phyloP scores from a whole-genome alignment of 2,888 invertebrate genomes.

The Nasonia oneida region DNA sequence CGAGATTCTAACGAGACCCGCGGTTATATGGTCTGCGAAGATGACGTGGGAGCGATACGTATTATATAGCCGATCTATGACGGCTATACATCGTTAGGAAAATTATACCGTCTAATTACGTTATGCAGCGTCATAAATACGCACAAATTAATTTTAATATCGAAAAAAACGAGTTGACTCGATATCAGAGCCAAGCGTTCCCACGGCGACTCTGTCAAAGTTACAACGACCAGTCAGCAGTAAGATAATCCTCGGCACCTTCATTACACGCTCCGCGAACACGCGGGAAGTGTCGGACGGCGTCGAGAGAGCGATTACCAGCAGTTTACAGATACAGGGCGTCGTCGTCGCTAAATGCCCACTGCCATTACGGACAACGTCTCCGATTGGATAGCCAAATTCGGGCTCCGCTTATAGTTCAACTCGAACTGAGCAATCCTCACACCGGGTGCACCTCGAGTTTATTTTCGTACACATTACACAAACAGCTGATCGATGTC shows the following conservation, averaged over 20 bases:
- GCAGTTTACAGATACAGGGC: not conserved
- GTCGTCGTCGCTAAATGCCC: not conserved
- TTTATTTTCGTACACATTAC: not conserved
- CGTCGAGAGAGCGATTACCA: slow-evolving; percentile 1
- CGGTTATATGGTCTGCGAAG: not conserved
- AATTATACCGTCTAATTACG: not conserved
- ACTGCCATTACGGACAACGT: not conserved
- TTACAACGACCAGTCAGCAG: not conserved
- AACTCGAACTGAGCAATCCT: not conserved
- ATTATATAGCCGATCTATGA: not conserved
- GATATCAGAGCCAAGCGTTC: not conserved
- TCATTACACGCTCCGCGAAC: slow-evolving; percentile 1
- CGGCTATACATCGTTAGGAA: not conserved
- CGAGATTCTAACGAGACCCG: not conserved
- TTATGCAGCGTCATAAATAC: not conserved
- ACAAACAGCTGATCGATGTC: not conserved
- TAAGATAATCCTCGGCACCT: slow-evolving; percentile 12
- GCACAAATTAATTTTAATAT: not conserved
- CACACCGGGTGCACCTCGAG: not conserved
- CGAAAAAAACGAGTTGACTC: too few relatives aligned
- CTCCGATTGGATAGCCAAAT: slow-evolving; percentile 39
- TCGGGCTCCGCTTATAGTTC: not conserved
- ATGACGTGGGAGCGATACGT: not conserved
- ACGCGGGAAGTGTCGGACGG: not conserved
- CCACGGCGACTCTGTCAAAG: not conserved